Evolutionary conservation across 1,140 invertebrate species (phyloP).

Genomic region (Triops longicaudatus): DNA sequence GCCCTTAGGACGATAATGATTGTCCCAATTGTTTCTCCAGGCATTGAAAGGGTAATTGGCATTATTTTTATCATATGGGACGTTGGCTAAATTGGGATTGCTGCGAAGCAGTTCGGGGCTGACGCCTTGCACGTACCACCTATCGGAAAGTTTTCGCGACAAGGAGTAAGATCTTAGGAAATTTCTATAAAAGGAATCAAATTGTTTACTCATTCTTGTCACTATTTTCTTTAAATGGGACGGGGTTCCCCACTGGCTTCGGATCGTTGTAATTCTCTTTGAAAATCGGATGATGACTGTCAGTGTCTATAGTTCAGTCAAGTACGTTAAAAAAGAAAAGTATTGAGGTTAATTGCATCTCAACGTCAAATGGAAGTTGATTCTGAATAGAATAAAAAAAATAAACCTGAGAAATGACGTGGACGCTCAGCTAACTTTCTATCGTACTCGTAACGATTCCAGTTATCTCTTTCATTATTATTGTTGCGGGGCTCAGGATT

Average conservation of each 20-base stretch:
- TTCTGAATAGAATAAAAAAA: neutral
- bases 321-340: neutral
- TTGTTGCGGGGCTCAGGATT: neutral
- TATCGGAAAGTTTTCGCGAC: neutral
- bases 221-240: neutral
- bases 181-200: neutral
- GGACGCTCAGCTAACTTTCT: conserved; percentile 3
- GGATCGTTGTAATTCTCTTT: neutral
- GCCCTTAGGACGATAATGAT: neutral
- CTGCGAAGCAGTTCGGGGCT: neutral
- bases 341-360: neutral
- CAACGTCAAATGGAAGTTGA: neutral
- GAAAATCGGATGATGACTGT: neutral
- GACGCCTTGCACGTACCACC: neutral
- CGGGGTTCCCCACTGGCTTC: neutral
- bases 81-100: neutral
- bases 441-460: neutral
- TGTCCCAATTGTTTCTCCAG: neutral
- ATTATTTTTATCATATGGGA: neutral
- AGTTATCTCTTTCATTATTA: neutral
- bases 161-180: neutral
- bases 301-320: neutral
- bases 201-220: neutral
- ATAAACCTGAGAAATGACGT: neutral
- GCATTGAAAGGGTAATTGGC: neutral